Evolutionary conservation across 2,113 vertebrate genomes (phyloP), one percentile per base, ranked within the genome.

Genomic region (Ia io): DNA sequence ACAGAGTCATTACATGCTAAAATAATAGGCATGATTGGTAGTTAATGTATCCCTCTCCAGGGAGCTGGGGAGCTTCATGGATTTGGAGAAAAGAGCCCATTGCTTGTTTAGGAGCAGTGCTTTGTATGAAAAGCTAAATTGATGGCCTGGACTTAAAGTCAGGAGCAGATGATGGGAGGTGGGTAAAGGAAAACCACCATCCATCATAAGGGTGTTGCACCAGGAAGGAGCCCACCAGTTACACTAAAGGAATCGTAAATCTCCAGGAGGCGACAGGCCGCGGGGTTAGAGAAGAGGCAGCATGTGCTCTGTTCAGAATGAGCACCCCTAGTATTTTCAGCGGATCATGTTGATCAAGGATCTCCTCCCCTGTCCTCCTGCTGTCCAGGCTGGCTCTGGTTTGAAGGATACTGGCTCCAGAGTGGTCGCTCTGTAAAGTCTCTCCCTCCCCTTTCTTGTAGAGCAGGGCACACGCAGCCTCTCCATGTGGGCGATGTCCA

Each of bases 1-100:
- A 95, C 77, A 42, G 30, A 84, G 40, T 92, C 90, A 96, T 97
- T 95, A 83, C 94, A 88, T 96, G 93, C 4, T 65, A 42, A 88
- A 97, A 84, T 96, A 97, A 92, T 90, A 59, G 4, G 7, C 80
- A 73, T 65, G 79, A 96, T 92, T 94, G 97, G 95, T 94, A 91
- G 84, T 97, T 92, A 93, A 92, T 91, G 51, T 61, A 84, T 94
- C 53, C 63, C 37, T 88, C 44, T 94, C 73, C 25, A n/a, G 96
- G 91, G 90, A 94, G 74, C 85, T 35, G 5, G 74, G 73, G 88
- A 65, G 76, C 32, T 63, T 84, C 78, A 83, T 30, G 44, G 92
- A 95, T 96, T 93, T 90, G 88, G 61, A 77, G 88, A 93, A 18
- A 37, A 61, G 1, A 93, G 87, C 93, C 84, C 37, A 23, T 91